Evolutionary conservation across 2,888 invertebrate species (phyloP), one percentile per base, ranked within the genome.

Genomic region (Cosmia trapezina): DNA sequence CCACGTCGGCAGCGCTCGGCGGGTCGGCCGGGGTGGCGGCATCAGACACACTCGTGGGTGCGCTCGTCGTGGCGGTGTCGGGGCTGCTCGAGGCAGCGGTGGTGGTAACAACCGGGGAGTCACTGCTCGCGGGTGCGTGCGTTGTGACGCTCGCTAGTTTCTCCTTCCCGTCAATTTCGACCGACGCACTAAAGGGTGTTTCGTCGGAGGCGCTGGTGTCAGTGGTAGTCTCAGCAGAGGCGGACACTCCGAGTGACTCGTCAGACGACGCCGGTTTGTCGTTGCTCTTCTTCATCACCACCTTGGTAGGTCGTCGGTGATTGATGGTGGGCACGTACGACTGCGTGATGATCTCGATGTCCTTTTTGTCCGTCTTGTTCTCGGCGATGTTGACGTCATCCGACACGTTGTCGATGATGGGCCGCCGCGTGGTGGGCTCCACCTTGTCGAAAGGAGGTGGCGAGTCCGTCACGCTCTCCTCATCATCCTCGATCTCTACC

Each of bases 341-440:
- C 80, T 94, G 89, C 1, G 92, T 92, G 12, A 96, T 95, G 22
- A 96, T 96, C 87, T 96, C 96, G 54, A 95, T 94, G 53, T 96
- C 96, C 63, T 92, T 95, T 51, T 89, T 90, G 11, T 91, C 88
- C 0, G 92, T 91, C 69, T 91, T 91, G 54, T 92, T 93, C 33
- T 84, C 89, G 3, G 88, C 78, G 70, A 83, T 83, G 22, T 90
- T 88, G 43, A 70, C 43, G 66, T 94, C 86, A 65, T 94, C 94
- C 8, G 94, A 93, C 8, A 96, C 96, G 71, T 93, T 94, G 76
- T 96, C 96, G 14, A 96, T 96, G 54, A 94, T 92, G 2, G 95
- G 93, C 37, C 95, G 88, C 22, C 93, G 91, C 22, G 94, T 95
- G 2, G 95, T 95, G 28, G 95, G 94, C 87, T 95, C 95, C 45